Base-by-base conservation (phyloP, 2,113 vertebrate genomes). In the Podarcis cretensis region DNA sequence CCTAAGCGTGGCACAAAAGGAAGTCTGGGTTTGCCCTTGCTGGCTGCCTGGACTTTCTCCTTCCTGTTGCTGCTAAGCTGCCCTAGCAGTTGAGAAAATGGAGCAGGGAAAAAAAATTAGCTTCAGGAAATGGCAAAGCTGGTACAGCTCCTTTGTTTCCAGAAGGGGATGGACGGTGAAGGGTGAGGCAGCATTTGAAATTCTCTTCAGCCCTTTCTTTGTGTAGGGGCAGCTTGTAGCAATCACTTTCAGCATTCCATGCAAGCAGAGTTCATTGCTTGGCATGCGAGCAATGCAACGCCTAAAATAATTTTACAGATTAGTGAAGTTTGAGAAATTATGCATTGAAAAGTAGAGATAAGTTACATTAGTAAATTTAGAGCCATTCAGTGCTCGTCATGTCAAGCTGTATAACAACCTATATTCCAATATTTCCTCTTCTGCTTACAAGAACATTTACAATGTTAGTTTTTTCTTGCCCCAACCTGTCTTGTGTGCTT, bases 381-480 rank as follows among this genome's bases (percentile, higher is more conserved):
- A 4, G 0, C 84, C 30, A 86, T 23, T 14, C 13, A 83, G 16
- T 89, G 86, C 63, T 84, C 0, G 21, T 68, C 63, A 85, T n/a
- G 84, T n/a, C 66, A 92, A 83, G 20, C 21, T 77, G 84, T 57
- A 68, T 10, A 10, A 65, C 82, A 81, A 86, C 87, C 75, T 57
- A 35, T 30, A 63, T 3, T 89, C 23, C 10, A 54, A 0, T 0
- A 18, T 90, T 90, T 91, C 69, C 25, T 71, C 23, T 80, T 5
- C 65, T 35, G 79, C 89, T 89, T 35, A 86, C 3, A 1, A 3
- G 84, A 63, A 23, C 57, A 21, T 87, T 89, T 71, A 80, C 1
- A 32, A 9, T 4, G 2, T 37, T 65, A 86, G 40, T 82, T 88
- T 20, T 2, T 77, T 48, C 1, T 5, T 27, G 27, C 57, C 25